Conservation (phyloP, 2,888 invertebrate species). For the Lottia gigantea region DNA sequence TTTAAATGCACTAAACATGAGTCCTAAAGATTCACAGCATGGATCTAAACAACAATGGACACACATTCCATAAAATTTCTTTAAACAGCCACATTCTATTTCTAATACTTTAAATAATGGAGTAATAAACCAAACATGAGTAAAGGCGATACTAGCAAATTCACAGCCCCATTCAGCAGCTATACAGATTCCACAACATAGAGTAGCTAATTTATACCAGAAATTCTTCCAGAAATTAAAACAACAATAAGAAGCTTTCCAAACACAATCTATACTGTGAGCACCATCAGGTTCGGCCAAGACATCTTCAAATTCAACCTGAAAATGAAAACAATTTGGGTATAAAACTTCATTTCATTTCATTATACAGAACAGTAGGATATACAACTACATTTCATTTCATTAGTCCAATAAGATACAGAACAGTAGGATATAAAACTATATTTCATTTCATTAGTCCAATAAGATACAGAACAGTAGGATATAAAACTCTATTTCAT, state of each 20-base stretch:
- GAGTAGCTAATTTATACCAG: slow-evolving; percentile 78
- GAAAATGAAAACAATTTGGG: slow-evolving; percentile 10
- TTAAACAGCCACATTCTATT: slow-evolving; percentile 69
- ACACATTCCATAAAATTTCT: slow-evolving; percentile 67
- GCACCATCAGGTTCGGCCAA: slow-evolving; percentile 59
- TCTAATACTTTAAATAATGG: slow-evolving; percentile 77
- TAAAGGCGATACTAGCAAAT: slow-evolving; percentile 71
- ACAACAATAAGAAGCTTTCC: slow-evolving; percentile 76
- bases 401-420: too few relatives aligned
- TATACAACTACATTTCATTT: too few relatives aligned
- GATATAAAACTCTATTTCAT: too few relatives aligned
- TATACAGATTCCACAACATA: slow-evolving; percentile 77
- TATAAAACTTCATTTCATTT: too few relatives aligned
- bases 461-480: too few relatives aligned
- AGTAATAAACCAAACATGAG: slow-evolving; percentile 79
- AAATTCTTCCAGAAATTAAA: slow-evolving; percentile 77
- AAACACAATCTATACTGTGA: slow-evolving; percentile 75
- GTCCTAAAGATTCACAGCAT: slow-evolving; percentile 41
- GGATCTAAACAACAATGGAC: slow-evolving; percentile 70
- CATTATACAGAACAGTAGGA: too few relatives aligned
- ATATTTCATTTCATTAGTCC: too few relatives aligned
- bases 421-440: too few relatives aligned
- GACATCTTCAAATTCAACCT: slow-evolving; percentile 54
- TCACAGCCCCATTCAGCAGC: slow-evolving; percentile 73
- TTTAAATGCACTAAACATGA: slow-evolving; percentile 46